Evolutionary conservation across 2,113 vertebrate genomes (phyloP).

Genomic region (Nothobranchius furzeri): DNA sequence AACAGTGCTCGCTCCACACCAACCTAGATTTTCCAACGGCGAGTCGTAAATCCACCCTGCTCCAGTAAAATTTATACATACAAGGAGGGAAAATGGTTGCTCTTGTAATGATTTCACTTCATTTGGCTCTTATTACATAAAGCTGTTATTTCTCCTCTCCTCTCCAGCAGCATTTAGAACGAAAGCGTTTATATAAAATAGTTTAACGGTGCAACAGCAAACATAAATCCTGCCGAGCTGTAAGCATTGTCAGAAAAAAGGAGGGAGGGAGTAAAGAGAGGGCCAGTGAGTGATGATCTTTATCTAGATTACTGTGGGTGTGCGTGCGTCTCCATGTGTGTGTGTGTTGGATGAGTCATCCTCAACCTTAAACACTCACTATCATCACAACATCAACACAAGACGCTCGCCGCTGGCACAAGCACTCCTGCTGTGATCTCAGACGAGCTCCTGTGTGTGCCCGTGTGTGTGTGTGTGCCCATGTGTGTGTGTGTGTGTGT

Average conservation of each 20-base stretch:
- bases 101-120: constrained; percentile 42
- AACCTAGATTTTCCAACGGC: not conserved
- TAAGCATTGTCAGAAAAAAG: constrained; percentile 54
- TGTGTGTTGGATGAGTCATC: constrained; percentile 64
- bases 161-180: constrained; percentile 15
- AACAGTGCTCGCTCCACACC: not conserved
- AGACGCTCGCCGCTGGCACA: constrained; percentile 49
- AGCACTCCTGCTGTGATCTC: constrained; percentile 57
- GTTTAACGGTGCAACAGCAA: constrained; percentile 38
- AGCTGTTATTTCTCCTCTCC: constrained; percentile 13
- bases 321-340: constrained; percentile 30
- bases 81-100: constrained; percentile 5
- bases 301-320: constrained; percentile 62
- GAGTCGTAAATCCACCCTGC: not conserved
- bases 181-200: constrained; percentile 53
- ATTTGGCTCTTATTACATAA: constrained; percentile 12
- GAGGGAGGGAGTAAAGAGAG: constrained; percentile 42
- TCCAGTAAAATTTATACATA: constrained; percentile 25
- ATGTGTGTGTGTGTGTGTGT: not conserved
- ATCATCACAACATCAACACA: constrained; percentile 73
- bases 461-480: not conserved
- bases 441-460: not conserved
- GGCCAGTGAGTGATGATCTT: constrained; percentile 63
- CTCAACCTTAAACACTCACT: constrained; percentile 62
- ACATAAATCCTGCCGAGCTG: constrained; percentile 59